Evolutionary conservation across 2,888 invertebrate genomes (phyloP).

Genomic region (Platerodrilus igneus): DNA sequence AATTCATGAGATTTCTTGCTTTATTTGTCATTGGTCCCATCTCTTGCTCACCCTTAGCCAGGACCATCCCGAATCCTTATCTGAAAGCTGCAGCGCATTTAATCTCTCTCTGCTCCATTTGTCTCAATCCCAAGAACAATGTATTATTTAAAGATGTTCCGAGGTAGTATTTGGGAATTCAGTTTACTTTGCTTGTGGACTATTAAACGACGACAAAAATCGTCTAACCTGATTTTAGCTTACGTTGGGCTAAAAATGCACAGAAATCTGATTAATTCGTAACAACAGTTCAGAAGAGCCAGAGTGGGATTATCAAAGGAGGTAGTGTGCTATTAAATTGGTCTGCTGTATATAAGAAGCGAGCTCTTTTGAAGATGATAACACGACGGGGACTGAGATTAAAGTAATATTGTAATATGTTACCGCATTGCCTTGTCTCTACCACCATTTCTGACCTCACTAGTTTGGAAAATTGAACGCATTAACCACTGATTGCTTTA

Average conservation of each 20-base stretch:
- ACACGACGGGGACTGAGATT: constrained; percentile 36
- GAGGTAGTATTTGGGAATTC: constrained; percentile 28
- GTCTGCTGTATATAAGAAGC: constrained; percentile 33
- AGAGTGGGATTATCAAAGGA: constrained; percentile 28
- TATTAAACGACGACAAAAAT: constrained; percentile 22
- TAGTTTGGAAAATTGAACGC: constrained; percentile 19
- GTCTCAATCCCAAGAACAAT: constrained; percentile 49
- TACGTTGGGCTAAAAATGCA: constrained; percentile 33
- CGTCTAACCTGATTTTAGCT: too few species aligned
- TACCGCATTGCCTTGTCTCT: constrained; percentile 38
- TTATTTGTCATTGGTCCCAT: constrained; percentile 49
- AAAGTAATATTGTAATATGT: constrained; percentile 43
- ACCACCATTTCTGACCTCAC: constrained; percentile 27
- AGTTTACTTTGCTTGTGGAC: constrained; percentile 24
- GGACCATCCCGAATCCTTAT: constrained; percentile 28
- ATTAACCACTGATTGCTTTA: constrained; percentile 9
- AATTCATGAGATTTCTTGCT: constrained; percentile 49
- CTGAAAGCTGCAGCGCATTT: constrained; percentile 33
- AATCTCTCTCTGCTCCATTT: constrained; percentile 48
- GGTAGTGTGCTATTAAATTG: constrained; percentile 22
- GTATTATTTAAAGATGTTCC: constrained; percentile 47
- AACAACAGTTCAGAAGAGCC: constrained; percentile 23
- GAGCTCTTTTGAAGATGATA: constrained; percentile 36
- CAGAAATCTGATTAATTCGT: constrained; percentile 37
- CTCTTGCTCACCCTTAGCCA: constrained; percentile 32